Evolutionary conservation across 2,797 vertebrate species (phyloP).

Genomic region (Capromys pilorides): DNA sequence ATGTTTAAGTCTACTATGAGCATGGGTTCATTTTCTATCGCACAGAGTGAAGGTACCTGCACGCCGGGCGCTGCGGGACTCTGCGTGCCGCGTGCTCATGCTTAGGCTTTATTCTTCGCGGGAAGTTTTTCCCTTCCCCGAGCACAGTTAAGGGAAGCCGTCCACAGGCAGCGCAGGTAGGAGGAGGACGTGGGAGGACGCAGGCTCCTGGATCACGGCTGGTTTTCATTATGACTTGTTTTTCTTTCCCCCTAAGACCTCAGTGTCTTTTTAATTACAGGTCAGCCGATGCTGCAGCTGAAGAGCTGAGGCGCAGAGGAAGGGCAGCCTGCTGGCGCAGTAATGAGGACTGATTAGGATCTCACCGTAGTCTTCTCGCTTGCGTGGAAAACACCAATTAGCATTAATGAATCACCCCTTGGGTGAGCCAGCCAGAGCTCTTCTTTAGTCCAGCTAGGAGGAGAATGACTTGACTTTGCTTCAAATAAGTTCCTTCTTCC

Average conservation of each 20-base stretch:
- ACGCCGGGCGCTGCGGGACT: not conserved
- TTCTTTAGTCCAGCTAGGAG: conserved; percentile 80
- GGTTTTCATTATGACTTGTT: conserved; percentile 67
- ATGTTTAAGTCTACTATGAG: not conserved
- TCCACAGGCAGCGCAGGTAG: not conserved
- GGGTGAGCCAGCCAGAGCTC: conserved; percentile 76
- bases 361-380: conserved; percentile 79
- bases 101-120: not conserved
- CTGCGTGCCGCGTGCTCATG: not conserved
- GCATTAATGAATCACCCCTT: conserved; percentile 86
- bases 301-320: conserved; percentile 73
- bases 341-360: conserved; percentile 84
- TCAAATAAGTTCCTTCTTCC: conserved; percentile 76
- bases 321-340: conserved; percentile 82
- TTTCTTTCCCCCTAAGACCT: conserved; percentile 60
- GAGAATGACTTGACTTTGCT: conserved; percentile 85
- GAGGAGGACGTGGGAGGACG: not conserved
- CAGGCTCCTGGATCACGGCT: not conserved
- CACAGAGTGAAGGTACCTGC: not conserved
- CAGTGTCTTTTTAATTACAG: conserved; percentile 67
- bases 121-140: not conserved
- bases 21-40: not conserved
- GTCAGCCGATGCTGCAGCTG: conserved; percentile 71
- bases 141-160: not conserved
- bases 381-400: conserved; percentile 86